Percentiles rank a stretch among this genome's conserved stretches.
phyloP scores from a whole-genome alignment of 2,888 invertebrate genomes.

The Sarcophaga subvicina region DNA sequence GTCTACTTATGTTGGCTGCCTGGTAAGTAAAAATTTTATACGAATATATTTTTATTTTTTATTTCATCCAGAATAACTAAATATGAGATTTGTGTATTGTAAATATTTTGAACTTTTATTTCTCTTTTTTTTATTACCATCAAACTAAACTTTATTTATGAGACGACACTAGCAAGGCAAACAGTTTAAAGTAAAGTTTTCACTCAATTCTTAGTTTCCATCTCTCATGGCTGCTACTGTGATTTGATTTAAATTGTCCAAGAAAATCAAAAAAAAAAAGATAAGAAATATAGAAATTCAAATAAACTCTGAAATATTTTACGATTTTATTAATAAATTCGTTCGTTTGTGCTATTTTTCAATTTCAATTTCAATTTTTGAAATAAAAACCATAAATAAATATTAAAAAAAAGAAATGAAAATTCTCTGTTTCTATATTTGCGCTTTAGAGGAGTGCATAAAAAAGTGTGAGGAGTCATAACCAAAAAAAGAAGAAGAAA shows the following conservation, averaged over 20 bases:
- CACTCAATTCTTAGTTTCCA: neutral
- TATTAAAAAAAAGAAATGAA: neutral
- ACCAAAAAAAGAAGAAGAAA: neutral
- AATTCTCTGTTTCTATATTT: no score
- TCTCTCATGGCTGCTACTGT: neutral
- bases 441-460: no score
- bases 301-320: slow-evolving; percentile 40
- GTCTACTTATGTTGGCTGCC: slow-evolving; percentile 57
- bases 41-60: neutral
- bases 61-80: neutral
- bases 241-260: neutral
- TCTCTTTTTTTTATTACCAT: no score
- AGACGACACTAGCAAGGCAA: no score
- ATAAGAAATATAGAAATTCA: slow-evolving; percentile 15
- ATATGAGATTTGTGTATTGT: neutral
- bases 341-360: slow-evolving; percentile 18
- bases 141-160: no score
- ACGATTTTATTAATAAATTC: slow-evolving; percentile 45
- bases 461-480: neutral
- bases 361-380: neutral
- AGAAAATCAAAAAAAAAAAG: neutral
- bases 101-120: neutral
- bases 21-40: slow-evolving; percentile 57
- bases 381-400: slow-evolving; percentile 44
- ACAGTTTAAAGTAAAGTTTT: neutral